phyloP scores from a whole-genome alignment of 2,113 vertebrate species.

The Saguinus midas region DNA sequence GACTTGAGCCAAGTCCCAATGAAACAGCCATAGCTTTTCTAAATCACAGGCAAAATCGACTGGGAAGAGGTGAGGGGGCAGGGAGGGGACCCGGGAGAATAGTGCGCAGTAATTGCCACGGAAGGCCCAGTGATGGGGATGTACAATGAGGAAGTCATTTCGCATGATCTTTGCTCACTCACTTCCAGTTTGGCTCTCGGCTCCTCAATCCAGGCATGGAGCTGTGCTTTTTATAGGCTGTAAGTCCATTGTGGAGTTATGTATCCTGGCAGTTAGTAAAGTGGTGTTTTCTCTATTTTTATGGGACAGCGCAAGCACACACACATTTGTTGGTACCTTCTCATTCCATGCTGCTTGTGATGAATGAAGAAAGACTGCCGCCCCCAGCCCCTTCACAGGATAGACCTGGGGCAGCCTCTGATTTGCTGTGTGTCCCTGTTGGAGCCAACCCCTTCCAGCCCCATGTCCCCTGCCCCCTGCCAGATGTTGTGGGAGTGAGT shows the following conservation, averaged over 20 bases:
- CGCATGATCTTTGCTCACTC: constrained; percentile 6
- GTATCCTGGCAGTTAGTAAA: not conserved
- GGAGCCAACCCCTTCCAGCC: not conserved
- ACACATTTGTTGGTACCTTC: not conserved
- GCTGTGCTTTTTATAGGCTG: constrained; percentile 32
- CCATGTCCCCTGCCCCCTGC: not conserved
- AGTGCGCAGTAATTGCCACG: not conserved
- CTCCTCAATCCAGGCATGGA: constrained; percentile 23
- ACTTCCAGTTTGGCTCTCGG: constrained; percentile 34
- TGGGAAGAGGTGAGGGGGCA: constrained; percentile 12
- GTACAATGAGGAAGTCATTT: constrained; percentile 41
- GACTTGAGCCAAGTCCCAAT: constrained; percentile 31
- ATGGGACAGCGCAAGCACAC: not conserved
- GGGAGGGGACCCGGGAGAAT: not conserved
- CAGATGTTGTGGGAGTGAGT: not conserved
- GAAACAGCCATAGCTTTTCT: constrained; percentile 65
- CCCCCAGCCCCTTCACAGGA: not conserved
- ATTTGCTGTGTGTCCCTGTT: not conserved
- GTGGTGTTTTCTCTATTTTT: constrained; percentile 36
- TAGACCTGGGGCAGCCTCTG: not conserved
- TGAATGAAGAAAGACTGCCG: not conserved
- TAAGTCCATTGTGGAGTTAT: constrained; percentile 38
- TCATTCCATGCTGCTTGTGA: not conserved
- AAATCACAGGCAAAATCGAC: constrained; percentile 35
- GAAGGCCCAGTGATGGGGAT: not conserved